A percentile compares a stretch with the other conserved stretches of the same genome.
Conservation (phyloP, 2,888 invertebrate genomes). For the Oligia fasciuncula region DNA sequence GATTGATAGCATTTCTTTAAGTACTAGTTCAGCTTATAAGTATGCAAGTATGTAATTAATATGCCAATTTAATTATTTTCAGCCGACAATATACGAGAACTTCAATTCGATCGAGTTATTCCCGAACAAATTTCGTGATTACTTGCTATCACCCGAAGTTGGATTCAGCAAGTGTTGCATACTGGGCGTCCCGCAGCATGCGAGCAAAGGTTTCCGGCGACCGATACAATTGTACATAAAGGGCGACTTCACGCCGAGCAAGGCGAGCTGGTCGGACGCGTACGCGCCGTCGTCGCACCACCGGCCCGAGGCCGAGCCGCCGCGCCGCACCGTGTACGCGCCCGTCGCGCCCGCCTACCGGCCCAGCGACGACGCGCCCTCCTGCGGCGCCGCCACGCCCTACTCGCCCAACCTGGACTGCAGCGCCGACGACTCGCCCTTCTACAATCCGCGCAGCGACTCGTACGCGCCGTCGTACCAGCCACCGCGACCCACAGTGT, state of each 20-base stretch:
- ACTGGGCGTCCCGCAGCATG: conserved; percentile 94
- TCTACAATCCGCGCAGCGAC: conserved; percentile 89
- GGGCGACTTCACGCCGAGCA: conserved; percentile 91
- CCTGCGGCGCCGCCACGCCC: conserved; percentile 88
- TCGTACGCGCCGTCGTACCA: conserved; percentile 88
- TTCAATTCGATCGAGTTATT: conserved; percentile 96
- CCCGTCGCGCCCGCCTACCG: conserved; percentile 86
- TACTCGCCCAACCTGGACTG: conserved; percentile 87
- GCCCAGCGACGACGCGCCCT: conserved; percentile 88
- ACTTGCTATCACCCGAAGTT: conserved; percentile 96
- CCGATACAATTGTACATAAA: conserved; percentile 93
- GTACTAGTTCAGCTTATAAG: not conserved
- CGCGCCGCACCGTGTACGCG: conserved; percentile 88
- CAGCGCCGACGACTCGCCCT: conserved; percentile 87
- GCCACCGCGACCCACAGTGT: conserved; percentile 87
- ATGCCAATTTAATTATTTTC: conserved; percentile 75
- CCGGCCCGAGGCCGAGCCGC: conserved; percentile 89
- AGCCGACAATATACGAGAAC: conserved; percentile 96
- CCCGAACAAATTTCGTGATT: conserved; percentile 98
- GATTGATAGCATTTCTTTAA: not conserved
- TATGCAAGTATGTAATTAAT: not conserved
- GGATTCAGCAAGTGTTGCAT: conserved; percentile 97
- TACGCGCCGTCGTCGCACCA: conserved; percentile 92
- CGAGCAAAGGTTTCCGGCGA: conserved; percentile 96
- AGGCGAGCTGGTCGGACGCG: conserved; percentile 91